Percentiles rank a stretch among this genome's conserved stretches.
Evolutionary conservation across 2,113 vertebrate genomes (phyloP).

Genomic region (Thamnaconus septentrionalis): DNA sequence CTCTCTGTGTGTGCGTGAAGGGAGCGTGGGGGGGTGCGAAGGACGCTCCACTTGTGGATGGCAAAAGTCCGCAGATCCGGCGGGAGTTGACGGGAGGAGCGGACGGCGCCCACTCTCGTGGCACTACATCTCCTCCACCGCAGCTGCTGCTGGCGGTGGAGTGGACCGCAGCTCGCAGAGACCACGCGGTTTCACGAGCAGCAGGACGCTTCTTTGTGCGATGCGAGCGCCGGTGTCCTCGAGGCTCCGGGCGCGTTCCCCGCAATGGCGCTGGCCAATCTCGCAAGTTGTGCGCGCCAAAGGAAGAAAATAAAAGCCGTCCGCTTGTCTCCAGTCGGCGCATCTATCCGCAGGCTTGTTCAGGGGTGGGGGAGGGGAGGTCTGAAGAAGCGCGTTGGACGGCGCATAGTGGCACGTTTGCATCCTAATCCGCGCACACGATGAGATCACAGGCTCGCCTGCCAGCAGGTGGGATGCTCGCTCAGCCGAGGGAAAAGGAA

Average conservation of each 20-base stretch:
- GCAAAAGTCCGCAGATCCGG: slow-evolving; percentile 29
- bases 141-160: slow-evolving; percentile 48
- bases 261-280: slow-evolving; percentile 35
- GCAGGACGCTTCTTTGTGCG: slow-evolving; percentile 42
- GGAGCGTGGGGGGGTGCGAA: neutral
- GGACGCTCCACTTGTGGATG: slow-evolving; percentile 51
- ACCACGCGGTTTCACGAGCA: slow-evolving; percentile 10
- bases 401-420: slow-evolving; percentile 28
- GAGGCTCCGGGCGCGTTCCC: slow-evolving; percentile 45
- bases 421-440: slow-evolving; percentile 22
- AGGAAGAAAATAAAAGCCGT: no score
- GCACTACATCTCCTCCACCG: slow-evolving; percentile 2
- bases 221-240: slow-evolving; percentile 37
- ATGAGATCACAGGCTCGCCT: slow-evolving; percentile 23
- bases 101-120: slow-evolving; percentile 25
- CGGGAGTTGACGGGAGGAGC: slow-evolving; percentile 42
- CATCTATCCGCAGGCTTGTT: slow-evolving; percentile 16
- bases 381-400: slow-evolving; percentile 38
- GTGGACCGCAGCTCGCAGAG: slow-evolving; percentile 56
- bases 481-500: no score
- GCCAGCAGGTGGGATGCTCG: neutral
- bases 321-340: neutral
- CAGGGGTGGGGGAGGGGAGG: slow-evolving; percentile 11
- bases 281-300: no score
- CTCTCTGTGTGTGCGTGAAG: no score